These are phyloP conservation scores for Oryzias woworae DNA, from an alignment of 2,113 vertebrate species.

Conservation along the genomic window DNA sequence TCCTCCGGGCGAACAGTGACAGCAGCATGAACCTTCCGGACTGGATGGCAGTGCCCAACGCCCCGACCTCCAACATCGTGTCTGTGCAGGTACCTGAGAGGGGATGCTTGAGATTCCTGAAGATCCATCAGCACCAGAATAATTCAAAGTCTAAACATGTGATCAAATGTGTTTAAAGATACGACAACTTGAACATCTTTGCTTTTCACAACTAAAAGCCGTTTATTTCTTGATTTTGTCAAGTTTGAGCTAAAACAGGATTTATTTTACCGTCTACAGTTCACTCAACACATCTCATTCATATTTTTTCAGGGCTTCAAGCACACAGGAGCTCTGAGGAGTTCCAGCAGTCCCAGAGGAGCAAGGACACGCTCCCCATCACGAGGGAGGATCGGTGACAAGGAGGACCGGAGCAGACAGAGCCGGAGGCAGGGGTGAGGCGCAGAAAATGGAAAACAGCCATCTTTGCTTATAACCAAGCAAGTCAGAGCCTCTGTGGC, in stretches of 20 bases:
- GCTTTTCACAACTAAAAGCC: no score
- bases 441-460: no score
- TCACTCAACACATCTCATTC: no score
- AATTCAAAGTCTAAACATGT: no score
- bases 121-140: no score
- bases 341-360: constrained; percentile 90
- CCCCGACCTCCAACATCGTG: constrained; percentile 75
- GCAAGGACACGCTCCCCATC: constrained; percentile 88
- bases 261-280: no score
- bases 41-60: constrained; percentile 86
- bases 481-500: background rate
- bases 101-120: background rate
- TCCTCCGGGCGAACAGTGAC: constrained; percentile 90
- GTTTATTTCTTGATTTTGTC: no score
- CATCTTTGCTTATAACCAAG: background rate
- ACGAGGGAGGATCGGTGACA: constrained; percentile 79
- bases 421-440: constrained; percentile 81
- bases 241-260: no score
- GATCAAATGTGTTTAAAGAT: no score
- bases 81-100: constrained; percentile 76
- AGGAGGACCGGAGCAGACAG: constrained; percentile 83
- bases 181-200: no score
- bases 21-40: constrained; percentile 90
- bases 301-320: constrained; percentile 75
- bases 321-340: constrained; percentile 85